Base-by-base conservation (phyloP, 92 coral and sea anemone species). In the Palythoa grandiflora region DNA sequence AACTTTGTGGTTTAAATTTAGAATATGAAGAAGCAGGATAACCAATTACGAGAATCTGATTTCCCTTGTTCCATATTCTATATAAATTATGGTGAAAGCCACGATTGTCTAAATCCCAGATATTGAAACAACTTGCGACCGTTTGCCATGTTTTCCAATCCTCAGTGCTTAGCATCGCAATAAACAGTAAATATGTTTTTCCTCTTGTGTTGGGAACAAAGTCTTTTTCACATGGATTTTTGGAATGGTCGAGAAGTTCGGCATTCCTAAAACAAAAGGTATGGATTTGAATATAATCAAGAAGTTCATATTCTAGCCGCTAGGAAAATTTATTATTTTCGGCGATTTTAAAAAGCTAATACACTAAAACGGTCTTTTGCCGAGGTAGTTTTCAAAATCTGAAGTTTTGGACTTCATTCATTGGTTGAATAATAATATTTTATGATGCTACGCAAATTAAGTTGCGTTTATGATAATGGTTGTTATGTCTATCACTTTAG, bases 71-170 rank as follows among this genome's bases (percentile, higher is more conserved):
- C 84, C 84, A 79, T 59, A 79, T 7, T 13, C 84, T 54, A n/a
- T 79, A 79, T 1, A 79, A n/a, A 40, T 79, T 79, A 6, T 59
- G 70, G 20, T 79, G 84, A 61, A 79, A 79, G 36, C 84, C 84
- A n/a, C 84, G 65, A 36, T 79, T 79, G 19, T 79, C 84, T 68
- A 60, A 60, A 59, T 79, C 84, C 84, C 84, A 79, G 54, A 79
- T 60, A 21, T 28, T 79, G 84, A 79, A 79, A 20, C 84, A 79
- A 2, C 40, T 59, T 1, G 84, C 84, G 1, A 79, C 37, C 54
- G 16, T n/a, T 13, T 60, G 38, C 84, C 84, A 79, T 3, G 53
- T 60, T 38, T 37, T 38, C 84, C 84, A 79, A 20, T 79, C 84
- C 38, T 79, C 48, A 38, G 53, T 79, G 55, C 11, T 61, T 0